Evolutionary conservation across 2,888 invertebrate genomes (phyloP).

Genomic region (Schizaphis graminum): DNA sequence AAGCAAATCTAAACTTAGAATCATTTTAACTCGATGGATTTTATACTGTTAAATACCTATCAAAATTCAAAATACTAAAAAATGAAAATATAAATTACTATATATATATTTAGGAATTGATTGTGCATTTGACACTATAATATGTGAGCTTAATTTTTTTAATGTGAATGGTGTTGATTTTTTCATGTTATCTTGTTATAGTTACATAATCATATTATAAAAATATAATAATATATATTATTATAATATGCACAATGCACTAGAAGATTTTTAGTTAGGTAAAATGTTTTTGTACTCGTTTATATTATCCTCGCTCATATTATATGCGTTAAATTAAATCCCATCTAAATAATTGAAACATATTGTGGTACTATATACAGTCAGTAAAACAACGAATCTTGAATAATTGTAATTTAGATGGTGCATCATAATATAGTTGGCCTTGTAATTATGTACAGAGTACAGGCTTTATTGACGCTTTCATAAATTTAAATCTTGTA

Average conservation of each 20-base stretch:
- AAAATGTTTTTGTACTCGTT: not conserved
- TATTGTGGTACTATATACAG: not conserved
- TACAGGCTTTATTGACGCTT: not conserved
- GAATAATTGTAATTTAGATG: constrained; percentile 10
- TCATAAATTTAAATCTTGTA: not conserved
- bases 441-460: not conserved
- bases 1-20: not conserved
- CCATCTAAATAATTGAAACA: not conserved
- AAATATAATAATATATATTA: not conserved
- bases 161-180: not conserved
- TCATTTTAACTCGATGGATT: not conserved
- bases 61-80: not conserved
- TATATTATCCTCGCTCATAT: not conserved
- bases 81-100: not conserved
- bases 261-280: not conserved
- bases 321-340: not conserved
- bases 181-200: not conserved
- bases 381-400: not conserved
- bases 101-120: not conserved
- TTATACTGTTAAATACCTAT: not conserved
- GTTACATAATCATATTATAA: not conserved
- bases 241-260: not conserved
- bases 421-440: not conserved
- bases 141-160: not conserved
- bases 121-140: not conserved